Evolutionary conservation across 2,113 vertebrate species (phyloP).

Genomic region (Riparia riparia): DNA sequence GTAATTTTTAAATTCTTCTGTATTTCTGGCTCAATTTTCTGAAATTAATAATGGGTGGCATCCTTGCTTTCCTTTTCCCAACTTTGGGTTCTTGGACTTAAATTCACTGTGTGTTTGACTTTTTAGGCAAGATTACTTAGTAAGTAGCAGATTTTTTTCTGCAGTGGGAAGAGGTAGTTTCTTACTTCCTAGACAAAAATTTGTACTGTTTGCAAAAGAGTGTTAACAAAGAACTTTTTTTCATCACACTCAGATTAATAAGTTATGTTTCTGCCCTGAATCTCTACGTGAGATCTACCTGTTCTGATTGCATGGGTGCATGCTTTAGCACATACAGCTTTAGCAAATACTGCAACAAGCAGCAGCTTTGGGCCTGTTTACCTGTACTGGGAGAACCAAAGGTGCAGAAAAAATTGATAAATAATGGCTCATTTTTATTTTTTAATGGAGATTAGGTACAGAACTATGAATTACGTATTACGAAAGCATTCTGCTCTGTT

Average conservation of each 20-base stretch:
- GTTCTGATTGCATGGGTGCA: rapidly evolving
- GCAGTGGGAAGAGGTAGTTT: neutral
- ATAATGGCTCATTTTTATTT: neutral
- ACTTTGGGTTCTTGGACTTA: neutral
- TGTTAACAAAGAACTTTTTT: neutral
- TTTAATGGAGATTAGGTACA: neutral
- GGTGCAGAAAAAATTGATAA: neutral
- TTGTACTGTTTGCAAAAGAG: neutral
- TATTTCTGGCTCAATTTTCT: neutral
- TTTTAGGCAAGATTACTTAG: neutral
- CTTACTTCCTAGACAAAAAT: neutral
- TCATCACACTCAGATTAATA: neutral
- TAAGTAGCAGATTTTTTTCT: neutral
- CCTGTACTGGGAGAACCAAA: neutral
- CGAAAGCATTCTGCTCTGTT: neutral
- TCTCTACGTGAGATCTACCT: neutral
- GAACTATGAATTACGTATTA: neutral
- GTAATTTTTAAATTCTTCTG: neutral
- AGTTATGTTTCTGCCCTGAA: neutral
- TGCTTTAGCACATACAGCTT: neutral
- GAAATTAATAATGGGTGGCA: neutral
- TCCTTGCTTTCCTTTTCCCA: neutral
- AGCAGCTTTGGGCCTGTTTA: neutral
- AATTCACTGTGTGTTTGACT: neutral
- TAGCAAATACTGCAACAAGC: neutral